These are phyloP conservation scores for Hymenopus coronatus DNA, from an alignment of 2,888 invertebrate species.

Conservation along the genomic window DNA sequence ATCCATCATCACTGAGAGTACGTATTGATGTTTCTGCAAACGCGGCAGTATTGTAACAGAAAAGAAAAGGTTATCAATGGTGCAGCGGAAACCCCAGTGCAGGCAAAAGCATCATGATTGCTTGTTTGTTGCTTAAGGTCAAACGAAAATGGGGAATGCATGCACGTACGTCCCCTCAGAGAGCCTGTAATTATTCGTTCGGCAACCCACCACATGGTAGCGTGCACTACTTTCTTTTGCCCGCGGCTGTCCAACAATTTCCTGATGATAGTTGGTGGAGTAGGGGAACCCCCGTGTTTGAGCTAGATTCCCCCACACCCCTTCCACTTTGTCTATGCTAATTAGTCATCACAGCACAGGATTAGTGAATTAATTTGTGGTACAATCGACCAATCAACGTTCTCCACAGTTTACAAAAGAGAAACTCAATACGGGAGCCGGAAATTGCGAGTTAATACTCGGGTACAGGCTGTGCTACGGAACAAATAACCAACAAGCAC, in stretches of 20 bases:
- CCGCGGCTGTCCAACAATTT: conserved; percentile 27
- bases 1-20: no score
- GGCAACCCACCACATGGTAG: background rate
- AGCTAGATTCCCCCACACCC: background rate
- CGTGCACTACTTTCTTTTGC: conserved; percentile 10
- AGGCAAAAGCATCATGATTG: background rate
- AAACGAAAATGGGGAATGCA: background rate
- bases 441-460: conserved; percentile 32
- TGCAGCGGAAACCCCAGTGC: background rate
- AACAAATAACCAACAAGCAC: conserved; percentile 11
- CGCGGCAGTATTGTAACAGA: background rate
- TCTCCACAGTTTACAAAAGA: conserved; percentile 30
- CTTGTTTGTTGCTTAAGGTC: background rate
- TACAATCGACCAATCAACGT: conserved; percentile 32
- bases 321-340: conserved; percentile 34
- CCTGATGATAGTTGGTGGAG: conserved; percentile 6
- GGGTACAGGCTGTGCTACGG: conserved; percentile 5
- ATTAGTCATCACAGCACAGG: conserved; percentile 34
- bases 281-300: conserved; percentile 11
- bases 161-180: background rate
- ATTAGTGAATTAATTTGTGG: conserved; percentile 35
- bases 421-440: conserved; percentile 29
- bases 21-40: background rate
- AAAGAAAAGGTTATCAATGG: background rate
- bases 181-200: background rate